Conservation (phyloP, 2,888 invertebrate genomes). For the Rhagonycha fulva region DNA sequence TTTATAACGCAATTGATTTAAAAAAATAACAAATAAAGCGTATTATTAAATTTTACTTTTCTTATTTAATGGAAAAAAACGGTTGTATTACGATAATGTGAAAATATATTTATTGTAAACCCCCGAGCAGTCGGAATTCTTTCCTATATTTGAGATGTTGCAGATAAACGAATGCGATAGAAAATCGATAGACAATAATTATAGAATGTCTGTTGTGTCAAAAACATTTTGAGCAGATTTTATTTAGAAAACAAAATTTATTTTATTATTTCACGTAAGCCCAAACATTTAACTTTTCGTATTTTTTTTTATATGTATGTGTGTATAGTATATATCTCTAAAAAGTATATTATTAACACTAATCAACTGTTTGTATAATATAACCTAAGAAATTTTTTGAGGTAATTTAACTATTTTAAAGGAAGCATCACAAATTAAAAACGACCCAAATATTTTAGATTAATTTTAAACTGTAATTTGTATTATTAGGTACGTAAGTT, state of each 20-base stretch:
- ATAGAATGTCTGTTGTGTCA: slow-evolving; percentile 42
- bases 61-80: neutral
- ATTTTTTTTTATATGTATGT: neutral
- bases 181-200: slow-evolving; percentile 47
- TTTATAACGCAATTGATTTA: slow-evolving; percentile 16
- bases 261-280: slow-evolving; percentile 34
- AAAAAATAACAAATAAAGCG: neutral
- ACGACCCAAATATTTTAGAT: neutral
- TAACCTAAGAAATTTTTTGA: slow-evolving; percentile 12
- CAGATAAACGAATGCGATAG: slow-evolving; percentile 44
- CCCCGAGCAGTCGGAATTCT: slow-evolving; percentile 30
- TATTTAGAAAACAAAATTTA: slow-evolving; percentile 31
- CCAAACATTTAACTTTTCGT: slow-evolving; percentile 37
- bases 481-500: neutral
- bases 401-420: neutral
- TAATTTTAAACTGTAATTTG: neutral
- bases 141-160: slow-evolving; percentile 36
- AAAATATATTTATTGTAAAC: slow-evolving; percentile 21
- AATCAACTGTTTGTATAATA: neutral
- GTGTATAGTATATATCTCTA: neutral
- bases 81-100: neutral
- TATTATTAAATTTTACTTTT: slow-evolving; percentile 10
- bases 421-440: neutral
- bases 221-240: slow-evolving; percentile 37
- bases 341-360: neutral